Percentiles rank a stretch among this genome's conserved stretches.
Evolutionary conservation across 2,888 invertebrate species (phyloP).

Genomic region (Xestoiulus laeticollis): DNA sequence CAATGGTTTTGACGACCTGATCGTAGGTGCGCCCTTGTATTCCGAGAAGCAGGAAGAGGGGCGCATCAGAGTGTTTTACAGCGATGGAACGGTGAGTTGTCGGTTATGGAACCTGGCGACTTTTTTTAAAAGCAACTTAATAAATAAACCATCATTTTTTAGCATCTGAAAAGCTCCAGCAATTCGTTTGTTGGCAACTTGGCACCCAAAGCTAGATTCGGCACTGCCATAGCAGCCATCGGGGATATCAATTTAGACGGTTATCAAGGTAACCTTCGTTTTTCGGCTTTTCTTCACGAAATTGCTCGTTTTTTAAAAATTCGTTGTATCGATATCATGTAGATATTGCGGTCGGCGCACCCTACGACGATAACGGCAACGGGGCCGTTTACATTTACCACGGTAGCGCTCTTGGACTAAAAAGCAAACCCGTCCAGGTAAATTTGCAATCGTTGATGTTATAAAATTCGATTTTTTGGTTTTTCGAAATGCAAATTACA

Average conservation of each 20-base stretch:
- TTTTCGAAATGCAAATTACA: not conserved
- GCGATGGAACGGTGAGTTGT: conserved; percentile 67
- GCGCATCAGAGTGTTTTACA: conserved; percentile 70
- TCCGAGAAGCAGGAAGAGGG: conserved; percentile 70
- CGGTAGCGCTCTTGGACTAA: conserved; percentile 68
- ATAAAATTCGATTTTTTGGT: conserved; percentile 30
- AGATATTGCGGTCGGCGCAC: conserved; percentile 75
- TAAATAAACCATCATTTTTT: not conserved
- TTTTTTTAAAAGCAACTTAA: not conserved
- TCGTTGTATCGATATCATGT: conserved; percentile 50
- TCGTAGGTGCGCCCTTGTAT: conserved; percentile 72
- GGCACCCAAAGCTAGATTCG: conserved; percentile 70
- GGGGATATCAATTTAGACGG: conserved; percentile 76
- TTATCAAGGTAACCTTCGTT: conserved; percentile 67
- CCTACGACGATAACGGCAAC: conserved; percentile 72
- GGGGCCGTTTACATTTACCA: conserved; percentile 74
- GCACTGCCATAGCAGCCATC: conserved; percentile 70
- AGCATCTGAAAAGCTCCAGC: conserved; percentile 17
- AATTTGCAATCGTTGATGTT: not conserved
- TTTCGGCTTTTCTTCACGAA: not conserved
- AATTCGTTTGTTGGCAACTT: not conserved
- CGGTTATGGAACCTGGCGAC: not conserved
- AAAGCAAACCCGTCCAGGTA: conserved; percentile 73
- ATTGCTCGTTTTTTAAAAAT: conserved; percentile 58
- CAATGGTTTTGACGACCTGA: conserved; percentile 72